These are phyloP conservation scores for Philereme transversata DNA, from an alignment of 2,888 invertebrate species.

Conservation along the genomic window DNA sequence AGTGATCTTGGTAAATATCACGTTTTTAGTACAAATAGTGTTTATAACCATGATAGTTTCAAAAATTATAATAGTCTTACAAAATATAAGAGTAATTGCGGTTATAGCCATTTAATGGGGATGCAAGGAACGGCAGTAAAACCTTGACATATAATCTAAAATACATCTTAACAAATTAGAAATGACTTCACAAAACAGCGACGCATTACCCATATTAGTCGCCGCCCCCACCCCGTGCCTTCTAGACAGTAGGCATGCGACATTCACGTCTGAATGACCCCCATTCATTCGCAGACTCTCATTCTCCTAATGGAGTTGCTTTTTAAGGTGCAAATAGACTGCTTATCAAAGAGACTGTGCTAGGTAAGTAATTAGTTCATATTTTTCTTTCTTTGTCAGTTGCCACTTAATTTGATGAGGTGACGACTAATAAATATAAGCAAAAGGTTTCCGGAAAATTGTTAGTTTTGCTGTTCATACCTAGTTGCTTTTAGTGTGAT, in stretches of 20 bases:
- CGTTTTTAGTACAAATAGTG: too few relatives aligned
- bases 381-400: conserved; percentile 26
- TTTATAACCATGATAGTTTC: too few relatives aligned
- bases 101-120: too few relatives aligned
- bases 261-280: conserved; percentile 73
- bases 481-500: conserved; percentile 10
- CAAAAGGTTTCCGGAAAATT: conserved; percentile 11
- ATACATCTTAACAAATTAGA: background rate
- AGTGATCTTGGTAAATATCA: too few relatives aligned
- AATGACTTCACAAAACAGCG: conserved; percentile 10
- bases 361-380: conserved; percentile 34
- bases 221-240: conserved; percentile 2
- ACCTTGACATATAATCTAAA: too few relatives aligned
- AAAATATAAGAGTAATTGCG: too few relatives aligned
- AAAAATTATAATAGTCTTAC: too few relatives aligned
- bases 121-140: too few relatives aligned
- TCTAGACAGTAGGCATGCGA: conserved; percentile 42
- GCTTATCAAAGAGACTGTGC: conserved; percentile 26
- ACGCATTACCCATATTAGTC: conserved; percentile 25
- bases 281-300: conserved; percentile 73
- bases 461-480: conserved; percentile 2
- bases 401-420: conserved; percentile 22
- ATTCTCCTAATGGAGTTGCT: conserved; percentile 80
- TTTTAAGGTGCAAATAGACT: conserved; percentile 51
- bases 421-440: conserved; percentile 13